Evolutionary conservation across 1,140 invertebrate genomes (phyloP).

Genomic region (Psilanteris sp.): DNA sequence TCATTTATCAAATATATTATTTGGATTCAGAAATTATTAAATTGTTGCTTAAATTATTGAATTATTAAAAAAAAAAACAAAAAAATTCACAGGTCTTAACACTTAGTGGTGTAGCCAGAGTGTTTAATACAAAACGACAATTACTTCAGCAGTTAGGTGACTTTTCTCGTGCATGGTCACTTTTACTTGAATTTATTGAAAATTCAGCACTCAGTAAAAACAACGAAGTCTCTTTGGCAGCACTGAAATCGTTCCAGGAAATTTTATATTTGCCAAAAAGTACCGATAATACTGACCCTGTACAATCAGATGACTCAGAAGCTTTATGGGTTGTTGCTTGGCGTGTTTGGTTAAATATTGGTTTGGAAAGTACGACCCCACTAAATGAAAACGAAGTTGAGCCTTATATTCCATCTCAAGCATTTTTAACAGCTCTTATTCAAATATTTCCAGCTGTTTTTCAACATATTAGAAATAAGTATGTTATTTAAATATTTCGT

Average conservation of each 20-base stretch:
- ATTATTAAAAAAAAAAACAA: no score
- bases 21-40: no score
- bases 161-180: conserved; percentile 94
- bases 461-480: conserved; percentile 91
- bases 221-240: conserved; percentile 96
- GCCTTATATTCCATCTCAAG: conserved; percentile 92
- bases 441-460: conserved; percentile 97
- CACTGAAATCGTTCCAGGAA: conserved; percentile 97
- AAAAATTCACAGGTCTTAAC: conserved; percentile 84
- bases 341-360: conserved; percentile 93
- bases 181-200: conserved; percentile 96
- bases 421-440: conserved; percentile 94
- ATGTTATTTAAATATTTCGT: no score
- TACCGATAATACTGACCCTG: conserved; percentile 72
- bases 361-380: conserved; percentile 86
- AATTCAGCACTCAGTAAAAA: conserved; percentile 94
- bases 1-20: no score
- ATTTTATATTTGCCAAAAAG: conserved; percentile 86
- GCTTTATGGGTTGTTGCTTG: conserved; percentile 89
- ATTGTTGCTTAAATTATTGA: no score
- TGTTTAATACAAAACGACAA: conserved; percentile 94
- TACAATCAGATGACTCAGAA: conserved; percentile 79
- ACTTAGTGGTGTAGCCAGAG: conserved; percentile 86
- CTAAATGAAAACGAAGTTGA: conserved; percentile 82
- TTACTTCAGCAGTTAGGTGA: conserved; percentile 91